A percentile compares a stretch with the other conserved stretches of the same genome.
Conservation (phyloP, 2,888 invertebrate species). For the Mesorhabditis spiculigera region DNA sequence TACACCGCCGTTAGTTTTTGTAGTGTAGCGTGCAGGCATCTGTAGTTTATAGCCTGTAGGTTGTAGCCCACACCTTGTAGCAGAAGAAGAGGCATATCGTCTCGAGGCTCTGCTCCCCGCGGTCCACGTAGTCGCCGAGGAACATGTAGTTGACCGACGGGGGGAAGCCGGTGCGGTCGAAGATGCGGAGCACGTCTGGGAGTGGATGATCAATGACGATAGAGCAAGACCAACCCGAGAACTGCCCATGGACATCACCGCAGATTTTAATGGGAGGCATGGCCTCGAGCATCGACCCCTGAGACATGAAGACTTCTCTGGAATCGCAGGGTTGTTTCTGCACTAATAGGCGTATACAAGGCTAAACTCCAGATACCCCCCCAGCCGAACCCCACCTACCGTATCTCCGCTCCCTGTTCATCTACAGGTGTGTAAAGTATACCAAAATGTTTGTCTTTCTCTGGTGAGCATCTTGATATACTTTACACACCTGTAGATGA, state of each 20-base stretch:
- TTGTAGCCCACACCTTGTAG: conserved; percentile 26
- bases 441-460: too few relatives aligned
- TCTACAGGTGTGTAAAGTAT: too few relatives aligned
- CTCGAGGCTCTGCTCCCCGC: conserved; percentile 44
- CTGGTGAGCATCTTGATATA: too few relatives aligned
- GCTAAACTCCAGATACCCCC: too few relatives aligned
- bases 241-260: conserved; percentile 50
- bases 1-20: too few relatives aligned
- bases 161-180: conserved; percentile 41
- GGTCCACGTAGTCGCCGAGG: conserved; percentile 48
- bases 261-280: conserved; percentile 45
- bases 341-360: too few relatives aligned
- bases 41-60: not conserved
- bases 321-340: too few relatives aligned
- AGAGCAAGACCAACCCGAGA: conserved; percentile 23
- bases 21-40: too few relatives aligned
- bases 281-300: conserved; percentile 36
- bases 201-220: not conserved
- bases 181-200: conserved; percentile 37
- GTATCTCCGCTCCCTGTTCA: too few relatives aligned
- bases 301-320: conserved; percentile 32
- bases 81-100: conserved; percentile 38
- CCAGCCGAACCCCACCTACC: too few relatives aligned
- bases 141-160: conserved; percentile 43
- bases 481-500: too few relatives aligned